Evolutionary conservation across 2,113 vertebrate species (phyloP).

Genomic region (Corythornis cristatus): DNA sequence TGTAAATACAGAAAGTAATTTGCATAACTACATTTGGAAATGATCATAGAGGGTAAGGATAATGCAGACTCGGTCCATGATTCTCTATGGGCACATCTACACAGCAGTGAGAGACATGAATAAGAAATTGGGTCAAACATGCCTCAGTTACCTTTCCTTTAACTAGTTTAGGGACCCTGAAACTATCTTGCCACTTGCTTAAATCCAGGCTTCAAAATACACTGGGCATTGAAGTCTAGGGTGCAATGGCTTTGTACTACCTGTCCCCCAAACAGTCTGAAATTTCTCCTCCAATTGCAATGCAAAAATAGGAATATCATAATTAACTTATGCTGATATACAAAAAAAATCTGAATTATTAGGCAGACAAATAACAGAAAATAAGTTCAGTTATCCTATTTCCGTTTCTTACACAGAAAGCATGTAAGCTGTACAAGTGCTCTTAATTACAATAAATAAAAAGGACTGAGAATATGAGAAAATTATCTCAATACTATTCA

Average conservation of each 20-base stretch:
- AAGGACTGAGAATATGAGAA: not conserved
- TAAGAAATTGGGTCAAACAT: not conserved
- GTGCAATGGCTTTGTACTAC: not conserved
- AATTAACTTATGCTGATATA: not conserved
- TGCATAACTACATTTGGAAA: not conserved
- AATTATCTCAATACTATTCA: not conserved
- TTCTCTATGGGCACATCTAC: not conserved
- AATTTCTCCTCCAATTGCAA: not conserved
- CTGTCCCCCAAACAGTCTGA: not conserved
- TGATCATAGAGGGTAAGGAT: not conserved
- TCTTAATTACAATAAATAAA: not conserved
- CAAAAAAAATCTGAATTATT: not conserved
- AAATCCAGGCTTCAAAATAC: not conserved
- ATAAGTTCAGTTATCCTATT: not conserved
- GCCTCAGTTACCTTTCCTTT: not conserved
- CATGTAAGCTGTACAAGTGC: not conserved
- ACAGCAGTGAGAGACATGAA: not conserved
- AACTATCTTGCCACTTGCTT: not conserved
- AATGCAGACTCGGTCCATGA: not conserved
- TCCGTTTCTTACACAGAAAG: not conserved
- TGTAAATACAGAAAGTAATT: not conserved
- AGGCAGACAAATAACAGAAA: not conserved
- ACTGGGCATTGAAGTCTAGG: not conserved
- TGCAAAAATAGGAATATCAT: not conserved
- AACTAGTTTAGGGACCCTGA: not conserved